phyloP scores from a whole-genome alignment of 1,140 invertebrate species.

The Hyphantria cunea region DNA sequence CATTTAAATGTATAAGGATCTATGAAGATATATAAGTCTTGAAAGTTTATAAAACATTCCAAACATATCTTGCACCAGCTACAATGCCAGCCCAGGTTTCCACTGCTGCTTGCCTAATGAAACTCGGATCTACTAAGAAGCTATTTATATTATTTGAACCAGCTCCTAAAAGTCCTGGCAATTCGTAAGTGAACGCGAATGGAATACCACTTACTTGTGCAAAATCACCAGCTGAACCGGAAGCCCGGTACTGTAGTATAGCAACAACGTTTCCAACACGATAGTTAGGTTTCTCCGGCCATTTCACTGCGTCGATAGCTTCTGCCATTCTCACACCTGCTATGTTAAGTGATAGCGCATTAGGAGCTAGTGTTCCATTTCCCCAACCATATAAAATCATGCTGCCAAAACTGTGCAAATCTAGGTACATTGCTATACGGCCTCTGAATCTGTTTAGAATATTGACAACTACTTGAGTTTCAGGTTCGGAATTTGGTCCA shows the following conservation, averaged over 20 bases:
- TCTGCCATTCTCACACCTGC: slow-evolving; percentile 68
- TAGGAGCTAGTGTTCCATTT: slow-evolving; percentile 77
- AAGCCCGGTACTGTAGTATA: slow-evolving; percentile 57
- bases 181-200: slow-evolving; percentile 86
- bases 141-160: slow-evolving; percentile 34
- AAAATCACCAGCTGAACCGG: slow-evolving; percentile 50
- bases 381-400: slow-evolving; percentile 86
- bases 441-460: slow-evolving; percentile 58
- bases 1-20: no score
- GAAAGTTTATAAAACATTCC: slow-evolving; percentile 5
- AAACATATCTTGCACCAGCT: slow-evolving; percentile 38
- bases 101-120: slow-evolving; percentile 55
- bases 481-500: slow-evolving; percentile 87
- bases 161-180: slow-evolving; percentile 85
- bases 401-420: slow-evolving; percentile 85
- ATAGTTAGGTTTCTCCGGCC: slow-evolving; percentile 60
- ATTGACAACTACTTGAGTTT: slow-evolving; percentile 76
- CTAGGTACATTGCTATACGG: slow-evolving; percentile 81
- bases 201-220: slow-evolving; percentile 77
- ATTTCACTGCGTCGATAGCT: slow-evolving; percentile 57
- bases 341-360: slow-evolving; percentile 65
- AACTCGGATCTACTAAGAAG: slow-evolving; percentile 57
- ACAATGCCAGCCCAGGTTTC: slow-evolving; percentile 64
- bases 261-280: slow-evolving; percentile 81
- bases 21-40: no score